phyloP scores from a whole-genome alignment of 2,888 invertebrate genomes.

The Drosophila mayaguana region DNA sequence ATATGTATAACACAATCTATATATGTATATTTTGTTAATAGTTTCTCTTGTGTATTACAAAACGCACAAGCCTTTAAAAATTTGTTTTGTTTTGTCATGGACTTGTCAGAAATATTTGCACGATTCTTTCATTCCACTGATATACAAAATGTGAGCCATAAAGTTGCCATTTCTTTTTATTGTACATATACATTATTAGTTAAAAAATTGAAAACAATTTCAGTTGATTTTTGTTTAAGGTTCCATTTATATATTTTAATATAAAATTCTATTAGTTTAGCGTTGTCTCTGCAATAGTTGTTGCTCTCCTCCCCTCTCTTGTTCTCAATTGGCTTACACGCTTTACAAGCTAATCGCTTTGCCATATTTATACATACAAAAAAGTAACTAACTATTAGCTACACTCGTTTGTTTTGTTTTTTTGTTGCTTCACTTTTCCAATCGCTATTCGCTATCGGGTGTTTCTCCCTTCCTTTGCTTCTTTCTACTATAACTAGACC shows the following conservation, averaged over 20 bases:
- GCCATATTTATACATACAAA: slow-evolving; percentile 38
- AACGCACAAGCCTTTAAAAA: slow-evolving; percentile 71
- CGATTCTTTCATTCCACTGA: slow-evolving; percentile 35
- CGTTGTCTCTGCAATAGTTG: slow-evolving; percentile 61
- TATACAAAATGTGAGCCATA: slow-evolving; percentile 65
- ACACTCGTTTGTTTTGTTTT: slow-evolving; percentile 27
- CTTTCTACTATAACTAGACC: slow-evolving; percentile 51
- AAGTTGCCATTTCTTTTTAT: slow-evolving; percentile 24
- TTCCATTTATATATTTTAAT: slow-evolving; percentile 44
- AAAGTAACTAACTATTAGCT: slow-evolving; percentile 56
- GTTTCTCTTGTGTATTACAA: slow-evolving; percentile 53
- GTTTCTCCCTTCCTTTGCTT: slow-evolving; percentile 9
- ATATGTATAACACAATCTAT: slow-evolving; percentile 30
- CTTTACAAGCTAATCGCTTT: slow-evolving; percentile 28
- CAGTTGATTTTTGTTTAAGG: slow-evolving; percentile 34
- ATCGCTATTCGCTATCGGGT: slow-evolving; percentile 34
- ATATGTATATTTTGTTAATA: slow-evolving; percentile 34
- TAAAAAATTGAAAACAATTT: slow-evolving; percentile 76
- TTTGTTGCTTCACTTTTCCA: slow-evolving; percentile 8
- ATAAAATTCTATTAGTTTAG: slow-evolving; percentile 62
- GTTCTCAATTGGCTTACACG: slow-evolving; percentile 21
- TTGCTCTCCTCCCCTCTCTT: slow-evolving; percentile 24
- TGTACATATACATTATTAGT: slow-evolving; percentile 48
- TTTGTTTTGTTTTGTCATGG: slow-evolving; percentile 37
- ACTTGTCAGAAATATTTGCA: slow-evolving; percentile 50